These are phyloP conservation scores for Drosophila arawakana DNA, from an alignment of 1,140 invertebrate species.

Conservation along the genomic window DNA sequence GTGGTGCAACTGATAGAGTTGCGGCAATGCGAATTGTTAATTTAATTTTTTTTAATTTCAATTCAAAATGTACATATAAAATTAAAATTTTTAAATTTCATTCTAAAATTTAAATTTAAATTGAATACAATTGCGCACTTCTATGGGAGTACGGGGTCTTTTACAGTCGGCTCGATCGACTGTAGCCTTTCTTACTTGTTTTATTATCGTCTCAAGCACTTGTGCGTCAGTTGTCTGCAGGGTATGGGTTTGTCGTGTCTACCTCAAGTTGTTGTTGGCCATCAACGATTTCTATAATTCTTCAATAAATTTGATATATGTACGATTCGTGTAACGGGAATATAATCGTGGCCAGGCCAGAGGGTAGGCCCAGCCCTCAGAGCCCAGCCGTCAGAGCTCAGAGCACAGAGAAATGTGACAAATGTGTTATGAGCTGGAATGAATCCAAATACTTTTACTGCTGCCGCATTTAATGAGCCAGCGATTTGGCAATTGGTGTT, in stretches of 20 bases:
- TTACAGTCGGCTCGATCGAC: too few species aligned
- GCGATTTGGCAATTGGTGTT: slow-evolving; percentile 76
- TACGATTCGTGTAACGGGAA: slow-evolving; percentile 56
- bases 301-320: slow-evolving; percentile 41
- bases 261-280: background rate
- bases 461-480: slow-evolving; percentile 67
- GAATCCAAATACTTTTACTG: slow-evolving; percentile 53
- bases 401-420: slow-evolving; percentile 4
- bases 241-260: slow-evolving; percentile 20
- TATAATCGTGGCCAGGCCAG: slow-evolving; percentile 38
- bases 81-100: too few species aligned
- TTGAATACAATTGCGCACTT: too few species aligned
- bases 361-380: slow-evolving; percentile 24
- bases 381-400: background rate
- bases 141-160: too few species aligned
- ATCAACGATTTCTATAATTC: slow-evolving; percentile 22
- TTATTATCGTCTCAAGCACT: slow-evolving; percentile 14
- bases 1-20: too few species aligned
- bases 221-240: background rate
- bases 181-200: too few species aligned
- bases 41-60: too few species aligned
- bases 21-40: too few species aligned
- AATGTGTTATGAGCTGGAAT: slow-evolving; percentile 27
- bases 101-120: too few species aligned
- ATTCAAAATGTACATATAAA: too few species aligned